Percentiles rank a stretch among this genome's conserved stretches.
Conservation (phyloP, 2,113 vertebrate species). For the Astatotilapia flaviijosephi region DNA sequence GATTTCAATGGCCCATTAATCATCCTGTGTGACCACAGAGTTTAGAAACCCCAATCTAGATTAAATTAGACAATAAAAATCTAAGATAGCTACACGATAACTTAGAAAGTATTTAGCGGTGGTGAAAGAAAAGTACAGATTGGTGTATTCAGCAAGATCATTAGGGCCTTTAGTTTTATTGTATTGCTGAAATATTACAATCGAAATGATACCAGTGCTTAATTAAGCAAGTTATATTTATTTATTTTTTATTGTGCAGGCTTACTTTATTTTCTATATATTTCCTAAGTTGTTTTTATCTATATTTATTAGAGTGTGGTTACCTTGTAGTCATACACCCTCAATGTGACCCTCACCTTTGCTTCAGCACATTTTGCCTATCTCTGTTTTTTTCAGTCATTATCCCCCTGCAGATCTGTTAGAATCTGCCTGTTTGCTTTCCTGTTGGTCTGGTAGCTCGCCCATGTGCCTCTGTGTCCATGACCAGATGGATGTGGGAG, state of each 20-base stretch:
- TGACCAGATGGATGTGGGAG: constrained; percentile 62
- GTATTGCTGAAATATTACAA: background rate
- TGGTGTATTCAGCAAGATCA: background rate
- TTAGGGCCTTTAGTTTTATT: background rate
- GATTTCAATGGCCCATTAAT: background rate
- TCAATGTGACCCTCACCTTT: background rate
- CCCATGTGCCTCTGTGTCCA: background rate
- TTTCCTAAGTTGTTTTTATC: background rate
- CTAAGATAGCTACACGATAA: background rate
- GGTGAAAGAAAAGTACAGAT: background rate
- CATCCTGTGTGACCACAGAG: background rate
- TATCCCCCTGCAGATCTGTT: background rate
- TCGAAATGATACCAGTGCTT: background rate
- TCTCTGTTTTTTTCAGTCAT: background rate
- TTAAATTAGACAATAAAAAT: background rate
- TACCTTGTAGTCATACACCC: background rate
- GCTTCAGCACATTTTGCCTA: background rate
- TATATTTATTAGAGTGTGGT: background rate
- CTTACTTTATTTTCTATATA: background rate
- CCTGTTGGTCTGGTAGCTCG: background rate
- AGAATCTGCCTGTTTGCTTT: background rate
- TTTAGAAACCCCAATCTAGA: background rate
- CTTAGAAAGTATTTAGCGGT: background rate
- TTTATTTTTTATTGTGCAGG: background rate
- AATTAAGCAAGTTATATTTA: background rate